Conservation (phyloP, 2,797 vertebrate genomes). For the Karalla daura region DNA sequence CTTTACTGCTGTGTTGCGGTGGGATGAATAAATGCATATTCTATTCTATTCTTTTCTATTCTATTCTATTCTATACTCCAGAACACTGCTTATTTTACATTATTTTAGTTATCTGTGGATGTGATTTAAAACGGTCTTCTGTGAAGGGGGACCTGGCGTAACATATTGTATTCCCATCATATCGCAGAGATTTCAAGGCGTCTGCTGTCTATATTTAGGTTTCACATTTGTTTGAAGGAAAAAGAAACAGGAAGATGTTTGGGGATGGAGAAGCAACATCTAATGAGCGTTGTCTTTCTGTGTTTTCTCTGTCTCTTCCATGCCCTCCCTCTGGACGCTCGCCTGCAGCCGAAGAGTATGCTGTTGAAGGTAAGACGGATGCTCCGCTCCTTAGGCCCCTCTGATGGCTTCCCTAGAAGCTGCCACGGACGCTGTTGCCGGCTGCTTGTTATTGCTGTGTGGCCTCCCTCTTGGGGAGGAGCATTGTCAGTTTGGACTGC, state of each 20-base stretch:
- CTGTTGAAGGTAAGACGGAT: slow-evolving; percentile 85
- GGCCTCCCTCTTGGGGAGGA: slow-evolving; percentile 69
- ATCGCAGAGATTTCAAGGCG: slow-evolving; percentile 1
- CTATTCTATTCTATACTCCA: no score
- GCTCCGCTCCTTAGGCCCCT: slow-evolving; percentile 57
- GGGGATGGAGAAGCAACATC: slow-evolving; percentile 6
- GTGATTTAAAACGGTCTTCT: no score
- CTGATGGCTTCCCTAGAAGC: slow-evolving; percentile 54
- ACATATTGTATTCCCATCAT: slow-evolving; percentile 13
- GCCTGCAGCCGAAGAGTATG: slow-evolving; percentile 80
- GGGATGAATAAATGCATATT: no score
- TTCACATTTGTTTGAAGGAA: slow-evolving; percentile 6
- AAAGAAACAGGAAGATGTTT: slow-evolving; percentile 6
- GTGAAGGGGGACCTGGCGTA: no score
- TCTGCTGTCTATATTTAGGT: slow-evolving; percentile 14
- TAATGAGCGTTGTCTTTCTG: slow-evolving; percentile 39
- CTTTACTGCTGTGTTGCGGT: no score
- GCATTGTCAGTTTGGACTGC: slow-evolving; percentile 88
- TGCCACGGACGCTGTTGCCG: slow-evolving; percentile 65
- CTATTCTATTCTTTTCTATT: no score
- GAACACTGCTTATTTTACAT: no score
- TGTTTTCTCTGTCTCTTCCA: slow-evolving; percentile 33
- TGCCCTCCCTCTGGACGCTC: slow-evolving; percentile 20
- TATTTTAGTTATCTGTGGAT: no score
- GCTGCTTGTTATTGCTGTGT: slow-evolving; percentile 62